Conservation (phyloP, 2,113 vertebrate species). For the Thalassoma bifasciatum region DNA sequence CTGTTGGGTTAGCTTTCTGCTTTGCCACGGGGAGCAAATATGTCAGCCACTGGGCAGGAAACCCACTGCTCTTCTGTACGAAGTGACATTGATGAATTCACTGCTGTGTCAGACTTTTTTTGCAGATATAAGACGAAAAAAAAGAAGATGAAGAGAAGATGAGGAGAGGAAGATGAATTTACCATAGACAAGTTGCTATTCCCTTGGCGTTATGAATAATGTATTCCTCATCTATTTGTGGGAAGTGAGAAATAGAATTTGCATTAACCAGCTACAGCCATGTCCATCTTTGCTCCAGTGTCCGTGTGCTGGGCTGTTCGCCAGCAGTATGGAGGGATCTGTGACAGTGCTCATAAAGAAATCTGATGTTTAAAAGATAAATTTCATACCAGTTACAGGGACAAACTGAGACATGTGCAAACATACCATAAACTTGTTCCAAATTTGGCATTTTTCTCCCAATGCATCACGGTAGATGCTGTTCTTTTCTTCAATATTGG, state of each 20-base stretch:
- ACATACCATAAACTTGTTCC: conserved; percentile 41
- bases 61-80: conserved; percentile 29
- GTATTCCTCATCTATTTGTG: conserved; percentile 77
- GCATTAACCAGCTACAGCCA: conserved; percentile 76
- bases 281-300: conserved; percentile 63
- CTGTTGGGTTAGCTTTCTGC: not conserved
- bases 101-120: conserved; percentile 77
- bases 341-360: conserved; percentile 47
- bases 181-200: conserved; percentile 81
- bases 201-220: conserved; percentile 83
- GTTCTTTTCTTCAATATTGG: not conserved
- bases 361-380: conserved; percentile 70
- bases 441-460: conserved; percentile 27
- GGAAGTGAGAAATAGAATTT: conserved; percentile 81
- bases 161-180: conserved; percentile 74
- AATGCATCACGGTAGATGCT: too few species aligned
- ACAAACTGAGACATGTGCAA: conserved; percentile 28
- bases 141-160: conserved; percentile 50
- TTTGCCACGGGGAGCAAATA: conserved; percentile 41
- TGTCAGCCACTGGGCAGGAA: conserved; percentile 51
- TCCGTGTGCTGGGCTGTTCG: conserved; percentile 30
- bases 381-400: conserved; percentile 38
- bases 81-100: conserved; percentile 73
- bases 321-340: conserved; percentile 52
- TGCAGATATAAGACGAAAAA: conserved; percentile 65